Evolutionary conservation across 1,140 invertebrate species (phyloP), one percentile per base, ranked within the genome.

Genomic region (Trichonephila clavata): DNA sequence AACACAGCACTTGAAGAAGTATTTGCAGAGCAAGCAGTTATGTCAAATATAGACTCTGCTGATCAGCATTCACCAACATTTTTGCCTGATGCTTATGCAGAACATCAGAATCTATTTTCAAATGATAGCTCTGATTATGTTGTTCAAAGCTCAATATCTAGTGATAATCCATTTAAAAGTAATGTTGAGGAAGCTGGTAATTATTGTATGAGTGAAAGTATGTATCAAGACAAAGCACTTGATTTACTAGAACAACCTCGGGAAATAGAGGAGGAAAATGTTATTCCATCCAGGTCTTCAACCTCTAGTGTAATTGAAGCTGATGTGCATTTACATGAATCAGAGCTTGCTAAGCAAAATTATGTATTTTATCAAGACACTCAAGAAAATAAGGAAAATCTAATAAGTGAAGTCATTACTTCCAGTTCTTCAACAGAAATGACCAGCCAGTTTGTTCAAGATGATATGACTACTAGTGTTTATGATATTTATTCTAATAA

Each of bases 171-270:
- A 39, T 90, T 81, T 61, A n/a, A 89, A 57, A 77, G 4, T 14
- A n/a, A 90, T 39, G 27, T 61, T 59, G 59, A 61, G 5, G 87
- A 77, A 77, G 24, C 65, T 50, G 43, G 13, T 27, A 13, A 61
- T 21, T 57, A 57, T 5, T 43, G n/a, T 39, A 81, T 80, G 71
- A 71, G 68, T 39, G 77, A 61, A 59, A 80, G 71, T 50, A 90
- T 90, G 27, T 90, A 77, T 81, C 21, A 60, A 59, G 65, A 81
- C 39, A 57, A 81, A 50, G 21, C 20, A 61, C n/a, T 24, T 14
- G 61, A 65, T 24, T 32, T n/a, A n/a, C 20, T 63, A n/a, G 81
- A 84, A 43, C 90, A 92, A 92, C 60, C 77, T 18, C 77, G 61
- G 24, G 90, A 92, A 65, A 83, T 84, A 24, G 77, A 32, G 8